Conservation (phyloP, 2,797 vertebrate genomes). For the Lacerta viridis region DNA sequence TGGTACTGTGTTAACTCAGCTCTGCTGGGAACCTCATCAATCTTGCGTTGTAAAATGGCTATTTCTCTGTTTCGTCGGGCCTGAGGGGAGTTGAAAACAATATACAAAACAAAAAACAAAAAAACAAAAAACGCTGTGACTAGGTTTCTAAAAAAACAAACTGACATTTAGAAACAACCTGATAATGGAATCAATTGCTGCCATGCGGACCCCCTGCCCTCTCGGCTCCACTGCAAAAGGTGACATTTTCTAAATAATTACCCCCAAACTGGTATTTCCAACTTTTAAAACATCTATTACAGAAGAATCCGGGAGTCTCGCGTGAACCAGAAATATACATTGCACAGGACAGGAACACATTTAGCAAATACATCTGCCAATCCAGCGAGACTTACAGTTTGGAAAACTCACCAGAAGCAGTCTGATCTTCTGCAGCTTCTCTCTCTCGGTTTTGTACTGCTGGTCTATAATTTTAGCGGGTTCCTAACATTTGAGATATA, state of each 20-base stretch:
- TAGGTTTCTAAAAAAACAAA: conserved; percentile 58
- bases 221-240: neutral
- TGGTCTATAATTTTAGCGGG: conserved; percentile 88
- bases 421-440: conserved; percentile 95
- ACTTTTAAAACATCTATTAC: neutral
- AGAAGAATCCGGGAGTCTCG: neutral
- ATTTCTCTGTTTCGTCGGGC: conserved; percentile 97
- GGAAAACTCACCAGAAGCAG: conserved; percentile 90
- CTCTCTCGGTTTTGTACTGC: conserved; percentile 89
- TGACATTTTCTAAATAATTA: neutral
- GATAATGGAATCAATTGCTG: neutral
- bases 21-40: conserved; percentile 96
- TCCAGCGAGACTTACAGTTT: neutral
- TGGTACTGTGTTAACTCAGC: conserved; percentile 98
- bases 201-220: neutral
- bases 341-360: conserved; percentile 26
- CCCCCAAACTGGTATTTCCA: neutral
- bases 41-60: conserved; percentile 95
- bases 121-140: neutral
- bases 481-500: conserved; percentile 83
- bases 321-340: neutral
- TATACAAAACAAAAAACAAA: conserved; percentile 41
- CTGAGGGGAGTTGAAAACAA: conserved; percentile 78
- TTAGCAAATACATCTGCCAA: neutral
- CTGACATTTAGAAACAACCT: conserved; percentile 7